These are phyloP conservation scores for Trachelus iudaicus DNA, from an alignment of 2,888 invertebrate genomes.

Conservation along the genomic window DNA sequence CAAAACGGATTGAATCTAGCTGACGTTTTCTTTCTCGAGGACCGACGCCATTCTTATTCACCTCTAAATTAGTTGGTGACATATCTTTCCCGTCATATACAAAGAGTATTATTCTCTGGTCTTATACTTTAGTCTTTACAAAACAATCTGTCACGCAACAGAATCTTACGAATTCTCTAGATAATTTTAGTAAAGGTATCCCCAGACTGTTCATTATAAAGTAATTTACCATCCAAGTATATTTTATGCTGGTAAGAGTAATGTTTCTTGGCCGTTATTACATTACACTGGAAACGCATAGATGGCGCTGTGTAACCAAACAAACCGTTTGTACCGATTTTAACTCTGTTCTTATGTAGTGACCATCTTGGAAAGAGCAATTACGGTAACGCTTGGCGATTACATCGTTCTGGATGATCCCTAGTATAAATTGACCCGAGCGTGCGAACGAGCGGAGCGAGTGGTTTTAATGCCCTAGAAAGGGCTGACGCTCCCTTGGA, in stretches of 20 bases:
- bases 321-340: background rate
- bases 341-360: background rate
- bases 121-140: background rate
- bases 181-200: background rate
- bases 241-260: background rate
- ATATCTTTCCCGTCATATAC: background rate
- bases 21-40: background rate
- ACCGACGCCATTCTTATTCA: background rate
- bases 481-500: background rate
- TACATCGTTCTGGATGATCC: background rate
- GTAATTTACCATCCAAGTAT: background rate
- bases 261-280: background rate
- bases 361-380: background rate
- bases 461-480: background rate
- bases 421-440: background rate
- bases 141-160: background rate
- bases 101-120: background rate
- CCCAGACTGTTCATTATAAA: background rate
- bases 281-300: background rate
- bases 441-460: background rate
- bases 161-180: background rate
- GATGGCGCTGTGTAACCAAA: background rate
- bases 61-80: background rate
- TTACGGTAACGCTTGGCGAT: background rate
- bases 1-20: background rate